Evolutionary conservation across 1,140 invertebrate species (phyloP).

Genomic region (Acyrthosiphon pisum): DNA sequence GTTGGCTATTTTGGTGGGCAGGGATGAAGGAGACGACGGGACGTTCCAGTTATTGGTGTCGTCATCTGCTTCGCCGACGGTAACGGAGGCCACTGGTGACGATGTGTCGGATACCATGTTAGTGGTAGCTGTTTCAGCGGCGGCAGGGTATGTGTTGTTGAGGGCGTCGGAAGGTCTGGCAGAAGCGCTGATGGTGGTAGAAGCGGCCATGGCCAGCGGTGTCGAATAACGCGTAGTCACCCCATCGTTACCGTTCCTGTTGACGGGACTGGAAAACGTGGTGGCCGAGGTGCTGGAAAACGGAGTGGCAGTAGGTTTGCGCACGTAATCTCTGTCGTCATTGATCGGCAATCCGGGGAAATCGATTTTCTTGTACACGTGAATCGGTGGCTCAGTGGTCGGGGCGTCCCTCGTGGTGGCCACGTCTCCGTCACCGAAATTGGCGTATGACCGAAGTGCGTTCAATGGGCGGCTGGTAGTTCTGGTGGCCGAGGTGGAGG

Average conservation of each 20-base stretch:
- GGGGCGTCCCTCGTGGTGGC: neutral
- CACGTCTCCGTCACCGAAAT: neutral
- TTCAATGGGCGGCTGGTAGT: neutral
- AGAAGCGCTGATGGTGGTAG: neutral
- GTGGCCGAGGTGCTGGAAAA: neutral
- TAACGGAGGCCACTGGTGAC: neutral
- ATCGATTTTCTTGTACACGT: conserved; percentile 39
- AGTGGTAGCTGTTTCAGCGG: neutral
- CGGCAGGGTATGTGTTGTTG: neutral
- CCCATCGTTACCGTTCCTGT: neutral
- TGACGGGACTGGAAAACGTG: neutral
- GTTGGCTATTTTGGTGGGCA: conserved; percentile 65
- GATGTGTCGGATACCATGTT: neutral
- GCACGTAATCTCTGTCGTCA: neutral
- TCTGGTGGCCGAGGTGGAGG: neutral
- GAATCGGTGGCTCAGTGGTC: neutral
- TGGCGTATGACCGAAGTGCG: neutral
- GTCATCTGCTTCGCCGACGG: neutral
- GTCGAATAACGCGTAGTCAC: neutral
- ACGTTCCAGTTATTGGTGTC: neutral
- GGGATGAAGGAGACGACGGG: conserved; percentile 66
- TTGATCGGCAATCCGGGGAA: conserved; percentile 64
- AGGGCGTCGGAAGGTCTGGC: neutral
- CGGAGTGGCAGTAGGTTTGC: neutral
- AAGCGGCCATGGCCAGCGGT: neutral